Evolutionary conservation across 2,113 vertebrate species (phyloP), one percentile per base, ranked within the genome.

Genomic region (Uropsilus gracilis): DNA sequence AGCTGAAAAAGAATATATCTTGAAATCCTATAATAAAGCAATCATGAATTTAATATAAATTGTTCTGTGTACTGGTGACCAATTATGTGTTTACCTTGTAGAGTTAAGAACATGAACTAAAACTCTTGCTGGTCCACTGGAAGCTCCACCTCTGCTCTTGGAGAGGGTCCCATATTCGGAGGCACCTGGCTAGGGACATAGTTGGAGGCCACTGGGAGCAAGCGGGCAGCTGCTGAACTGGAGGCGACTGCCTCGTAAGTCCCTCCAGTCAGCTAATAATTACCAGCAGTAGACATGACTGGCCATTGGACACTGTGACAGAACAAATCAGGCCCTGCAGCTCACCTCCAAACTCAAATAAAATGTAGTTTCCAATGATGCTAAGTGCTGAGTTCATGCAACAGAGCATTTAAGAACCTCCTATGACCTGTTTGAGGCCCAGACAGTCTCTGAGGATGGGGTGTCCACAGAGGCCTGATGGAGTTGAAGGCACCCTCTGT

Each of bases 31-130:
- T 42, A 48, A 89, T 42, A 77, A 57, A 64, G 11, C 1, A 72
- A 90, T 91, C 0, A 18, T 5, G 75, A 78, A 80, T 92, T 94
- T 66, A 59, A 82, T 86, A 96, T 57, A 0, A 1, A 0, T 44
- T 90, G 69, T 90, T 94, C 87, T 73, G 46, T 4, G 39, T 50
- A 28, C 2, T 73, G 30, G 6, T 71, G 57, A 69, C 53, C 37
- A 75, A 30, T 86, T 18, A 8, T 94, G 72, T 11, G 4, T 94
- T 77, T 55, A 83, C 50, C 26, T 59, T 37, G 26, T 44, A 22
- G 30, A 4, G n/a, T 92, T 92, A 75, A 77, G 76, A 57, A 90
- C 80, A 89, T 46, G n/a, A 44, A 44, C 71, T 46, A 37, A 83
- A 78, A 75, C n/a, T 86, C 22, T 82, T 57, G 63, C 22, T 94